These are phyloP conservation scores for Chloroceryle amazona DNA, from an alignment of 2,797 vertebrate species.

Conservation along the genomic window DNA sequence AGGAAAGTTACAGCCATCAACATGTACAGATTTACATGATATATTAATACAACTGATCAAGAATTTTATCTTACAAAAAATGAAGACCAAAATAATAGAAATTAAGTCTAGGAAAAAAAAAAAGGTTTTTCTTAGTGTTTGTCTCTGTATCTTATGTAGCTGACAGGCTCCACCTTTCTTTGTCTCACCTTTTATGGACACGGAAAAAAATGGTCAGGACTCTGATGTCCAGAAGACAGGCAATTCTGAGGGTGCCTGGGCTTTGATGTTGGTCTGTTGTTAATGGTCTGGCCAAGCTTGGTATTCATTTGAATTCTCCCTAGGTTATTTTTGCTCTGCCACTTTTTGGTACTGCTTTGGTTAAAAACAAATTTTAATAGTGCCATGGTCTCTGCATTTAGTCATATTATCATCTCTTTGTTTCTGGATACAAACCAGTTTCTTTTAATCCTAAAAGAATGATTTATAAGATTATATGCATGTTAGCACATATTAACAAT, in stretches of 20 bases:
- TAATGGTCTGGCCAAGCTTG: not conserved
- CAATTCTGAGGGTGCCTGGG: not conserved
- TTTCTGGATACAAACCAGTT: constrained; percentile 32
- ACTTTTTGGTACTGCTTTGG: not conserved
- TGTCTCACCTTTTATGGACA: fast-evolving
- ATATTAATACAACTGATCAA: constrained; percentile 67
- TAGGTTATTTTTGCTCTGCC: not conserved
- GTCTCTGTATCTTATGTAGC: not conserved
- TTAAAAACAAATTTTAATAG: not conserved
- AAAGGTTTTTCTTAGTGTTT: not conserved
- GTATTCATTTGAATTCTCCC: not conserved
- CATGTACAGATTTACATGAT: constrained; percentile 74
- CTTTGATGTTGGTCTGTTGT: not conserved
- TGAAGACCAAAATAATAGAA: constrained; percentile 52
- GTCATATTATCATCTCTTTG: constrained; percentile 8
- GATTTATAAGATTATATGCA: constrained; percentile 60
- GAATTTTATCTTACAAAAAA: constrained; percentile 74
- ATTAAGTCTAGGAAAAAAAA: constrained; percentile 40
- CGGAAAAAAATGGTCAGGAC: not conserved
- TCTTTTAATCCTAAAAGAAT: constrained; percentile 57
- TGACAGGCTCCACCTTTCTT: not conserved
- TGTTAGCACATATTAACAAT: constrained; percentile 55
- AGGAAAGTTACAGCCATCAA: constrained; percentile 79
- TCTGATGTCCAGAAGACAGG: not conserved
- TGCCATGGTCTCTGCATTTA: not conserved